Percentiles rank a stretch among this genome's conserved stretches.
Evolutionary conservation across 2,797 vertebrate genomes (phyloP).

Genomic region (Schizopygopsis pylzovi): DNA sequence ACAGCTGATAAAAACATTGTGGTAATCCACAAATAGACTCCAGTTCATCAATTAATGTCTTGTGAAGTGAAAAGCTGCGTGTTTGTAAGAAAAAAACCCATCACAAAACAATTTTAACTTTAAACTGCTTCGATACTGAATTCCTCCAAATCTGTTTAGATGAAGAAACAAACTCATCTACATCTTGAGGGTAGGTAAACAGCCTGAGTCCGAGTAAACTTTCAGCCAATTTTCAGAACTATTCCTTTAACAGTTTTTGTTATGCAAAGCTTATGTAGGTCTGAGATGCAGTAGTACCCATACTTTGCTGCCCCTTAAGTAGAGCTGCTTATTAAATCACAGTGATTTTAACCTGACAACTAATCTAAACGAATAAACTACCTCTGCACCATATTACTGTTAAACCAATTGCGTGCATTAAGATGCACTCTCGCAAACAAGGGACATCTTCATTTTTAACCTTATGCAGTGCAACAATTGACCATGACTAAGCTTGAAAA

Average conservation of each 20-base stretch:
- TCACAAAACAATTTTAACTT: background rate
- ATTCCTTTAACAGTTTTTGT: background rate
- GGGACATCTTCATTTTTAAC: conserved; percentile 24
- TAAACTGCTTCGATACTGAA: background rate
- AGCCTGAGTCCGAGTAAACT: background rate
- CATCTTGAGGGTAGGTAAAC: background rate
- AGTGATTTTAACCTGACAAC: conserved; percentile 4
- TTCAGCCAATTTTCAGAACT: background rate
- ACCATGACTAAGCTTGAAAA: conserved; percentile 33
- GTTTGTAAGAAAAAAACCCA: background rate
- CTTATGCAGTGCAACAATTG: background rate
- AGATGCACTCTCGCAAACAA: background rate
- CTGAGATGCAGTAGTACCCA: background rate
- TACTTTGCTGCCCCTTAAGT: background rate
- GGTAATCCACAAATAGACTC: background rate
- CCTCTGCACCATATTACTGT: background rate
- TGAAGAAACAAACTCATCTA: background rate
- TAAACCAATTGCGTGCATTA: background rate
- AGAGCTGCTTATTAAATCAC: conserved; percentile 25
- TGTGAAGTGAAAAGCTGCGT: background rate
- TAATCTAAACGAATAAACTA: conserved; percentile 13
- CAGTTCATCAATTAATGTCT: background rate
- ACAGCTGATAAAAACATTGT: background rate
- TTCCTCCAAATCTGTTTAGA: background rate
- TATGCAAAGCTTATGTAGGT: background rate